Evolutionary conservation across 1,140 invertebrate species (phyloP).

Genomic region (Trachymyrmex cornetzi): DNA sequence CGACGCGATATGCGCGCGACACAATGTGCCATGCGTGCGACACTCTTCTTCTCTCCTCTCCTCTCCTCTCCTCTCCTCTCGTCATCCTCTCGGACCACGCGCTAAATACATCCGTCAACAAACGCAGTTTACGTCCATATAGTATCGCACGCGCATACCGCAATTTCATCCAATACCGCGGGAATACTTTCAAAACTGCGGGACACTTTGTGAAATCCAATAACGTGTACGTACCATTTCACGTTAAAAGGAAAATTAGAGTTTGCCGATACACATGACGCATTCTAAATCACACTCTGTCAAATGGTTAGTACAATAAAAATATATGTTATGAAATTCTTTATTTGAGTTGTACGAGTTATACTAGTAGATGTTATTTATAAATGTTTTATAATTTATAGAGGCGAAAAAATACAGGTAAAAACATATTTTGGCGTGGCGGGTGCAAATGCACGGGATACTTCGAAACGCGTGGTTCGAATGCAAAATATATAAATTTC

Average conservation of each 20-base stretch:
- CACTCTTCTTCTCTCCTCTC: background rate
- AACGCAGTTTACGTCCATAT: background rate
- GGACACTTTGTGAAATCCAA: slow-evolving; percentile 28
- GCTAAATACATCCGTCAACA: slow-evolving; percentile 50
- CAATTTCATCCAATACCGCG: slow-evolving; percentile 8
- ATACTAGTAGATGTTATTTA: background rate
- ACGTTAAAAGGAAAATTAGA: slow-evolving; percentile 11
- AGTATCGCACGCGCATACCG: background rate
- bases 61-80: background rate
- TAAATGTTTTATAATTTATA: background rate
- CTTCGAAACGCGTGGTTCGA: background rate
- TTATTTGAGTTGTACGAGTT: background rate
- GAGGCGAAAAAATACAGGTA: background rate
- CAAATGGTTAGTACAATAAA: background rate
- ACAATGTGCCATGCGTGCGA: background rate
- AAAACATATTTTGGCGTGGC: background rate
- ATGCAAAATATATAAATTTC: slow-evolving; percentile 11
- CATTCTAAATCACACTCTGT: too few species aligned
- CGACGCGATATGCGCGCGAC: slow-evolving; percentile 5
- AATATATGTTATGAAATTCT: background rate
- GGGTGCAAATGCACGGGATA: background rate
- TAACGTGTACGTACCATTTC: background rate
- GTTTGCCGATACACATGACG: background rate
- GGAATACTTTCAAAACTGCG: background rate
- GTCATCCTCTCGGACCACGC: too few species aligned